Percentiles rank a stretch among this genome's conserved stretches.
phyloP scores from a whole-genome alignment of 2,888 invertebrate species.

The Callimorpha dominula region DNA sequence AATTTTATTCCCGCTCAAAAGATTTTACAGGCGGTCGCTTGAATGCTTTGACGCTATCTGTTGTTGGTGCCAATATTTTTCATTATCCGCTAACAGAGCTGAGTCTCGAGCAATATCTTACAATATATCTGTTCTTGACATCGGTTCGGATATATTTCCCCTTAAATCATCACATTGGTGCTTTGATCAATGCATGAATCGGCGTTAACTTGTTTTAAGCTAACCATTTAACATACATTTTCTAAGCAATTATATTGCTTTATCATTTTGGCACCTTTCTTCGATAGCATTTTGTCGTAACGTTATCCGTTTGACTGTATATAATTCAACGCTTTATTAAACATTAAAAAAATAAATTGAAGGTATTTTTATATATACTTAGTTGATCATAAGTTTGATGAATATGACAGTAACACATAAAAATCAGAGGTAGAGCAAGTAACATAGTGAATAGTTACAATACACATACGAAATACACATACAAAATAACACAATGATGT shows the following conservation, averaged over 20 bases:
- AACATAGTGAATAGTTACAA: not conserved
- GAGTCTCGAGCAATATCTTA: constrained; percentile 40
- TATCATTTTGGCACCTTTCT: constrained; percentile 38
- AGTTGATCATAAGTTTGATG: not conserved
- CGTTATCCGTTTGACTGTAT: not conserved
- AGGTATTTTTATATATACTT: not conserved
- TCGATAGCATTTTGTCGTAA: not conserved
- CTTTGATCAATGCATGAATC: constrained; percentile 59
- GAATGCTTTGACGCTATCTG: constrained; percentile 69
- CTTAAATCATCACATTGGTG: constrained; percentile 48
- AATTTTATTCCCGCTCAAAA: constrained; percentile 68
- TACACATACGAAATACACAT: no score
- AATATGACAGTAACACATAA: not conserved
- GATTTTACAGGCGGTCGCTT: constrained; percentile 68
- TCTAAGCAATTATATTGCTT: constrained; percentile 45
- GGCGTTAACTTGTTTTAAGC: constrained; percentile 41
- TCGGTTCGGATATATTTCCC: constrained; percentile 35
- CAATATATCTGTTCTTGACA: constrained; percentile 32
- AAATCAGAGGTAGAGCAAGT: not conserved
- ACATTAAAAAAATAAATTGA: not conserved
- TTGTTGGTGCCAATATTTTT: constrained; percentile 49
- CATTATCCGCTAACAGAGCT: constrained; percentile 39
- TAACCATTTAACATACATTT: constrained; percentile 39
- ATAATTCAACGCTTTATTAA: not conserved
- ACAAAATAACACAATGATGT: no score